Evolutionary conservation across 2,888 invertebrate genomes (phyloP).

Genomic region (Chrysina gloriosa): DNA sequence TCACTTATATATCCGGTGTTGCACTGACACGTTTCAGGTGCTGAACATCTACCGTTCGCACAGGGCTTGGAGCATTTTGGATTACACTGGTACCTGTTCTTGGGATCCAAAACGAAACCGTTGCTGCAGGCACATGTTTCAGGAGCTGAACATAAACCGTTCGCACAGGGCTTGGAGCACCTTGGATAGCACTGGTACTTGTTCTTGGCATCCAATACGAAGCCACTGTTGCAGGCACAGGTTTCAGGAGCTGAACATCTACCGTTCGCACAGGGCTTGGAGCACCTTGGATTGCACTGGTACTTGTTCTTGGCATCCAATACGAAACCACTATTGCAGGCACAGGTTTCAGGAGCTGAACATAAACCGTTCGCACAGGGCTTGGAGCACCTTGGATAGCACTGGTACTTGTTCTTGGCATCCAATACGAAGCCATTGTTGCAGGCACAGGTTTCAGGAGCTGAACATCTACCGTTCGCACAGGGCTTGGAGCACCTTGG

Average conservation of each 20-base stretch:
- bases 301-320: constrained; percentile 42
- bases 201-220: no score
- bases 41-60: no score
- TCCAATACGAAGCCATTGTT: constrained; percentile 48
- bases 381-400: constrained; percentile 52
- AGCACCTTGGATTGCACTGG: constrained; percentile 50
- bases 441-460: constrained; percentile 53
- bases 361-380: constrained; percentile 50
- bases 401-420: constrained; percentile 45
- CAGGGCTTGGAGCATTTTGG: no score
- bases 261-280: constrained; percentile 56
- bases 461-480: constrained; percentile 44
- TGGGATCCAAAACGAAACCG: no score
- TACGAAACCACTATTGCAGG: constrained; percentile 40
- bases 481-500: constrained; percentile 42
- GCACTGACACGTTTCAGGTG: no score
- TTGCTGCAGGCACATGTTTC: no score
- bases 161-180: no score
- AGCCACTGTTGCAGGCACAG: no score
- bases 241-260: constrained; percentile 58
- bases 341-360: constrained; percentile 46
- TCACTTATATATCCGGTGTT: no score
- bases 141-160: no score
- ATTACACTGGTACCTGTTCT: no score
- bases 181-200: no score